These are phyloP conservation scores for Hydrocynus forskahlii DNA, from an alignment of 2,797 vertebrate genomes.

Conservation along the genomic window DNA sequence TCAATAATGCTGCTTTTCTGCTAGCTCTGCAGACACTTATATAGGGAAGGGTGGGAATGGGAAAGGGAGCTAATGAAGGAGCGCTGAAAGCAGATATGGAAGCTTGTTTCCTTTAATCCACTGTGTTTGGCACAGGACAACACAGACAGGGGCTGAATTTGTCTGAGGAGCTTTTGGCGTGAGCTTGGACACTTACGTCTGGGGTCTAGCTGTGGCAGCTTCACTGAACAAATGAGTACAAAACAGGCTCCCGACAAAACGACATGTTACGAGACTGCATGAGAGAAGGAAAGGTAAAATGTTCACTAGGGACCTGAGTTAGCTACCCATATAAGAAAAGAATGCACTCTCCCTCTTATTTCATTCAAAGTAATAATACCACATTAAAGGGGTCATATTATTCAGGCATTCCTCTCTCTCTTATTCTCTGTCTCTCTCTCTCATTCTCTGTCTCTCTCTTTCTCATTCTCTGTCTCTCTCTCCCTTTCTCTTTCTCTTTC, in stretches of 20 bases:
- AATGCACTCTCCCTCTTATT: slow-evolving; percentile 1
- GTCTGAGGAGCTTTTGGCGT: slow-evolving; percentile 50
- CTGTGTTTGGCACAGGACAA: slow-evolving; percentile 47
- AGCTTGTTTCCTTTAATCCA: slow-evolving; percentile 48
- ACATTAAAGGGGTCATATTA: slow-evolving; percentile 30
- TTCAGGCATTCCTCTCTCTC: neutral
- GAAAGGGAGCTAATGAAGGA: slow-evolving; percentile 7
- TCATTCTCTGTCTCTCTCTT: no score
- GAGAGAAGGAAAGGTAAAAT: slow-evolving; percentile 13
- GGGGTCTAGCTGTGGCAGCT: slow-evolving; percentile 12
- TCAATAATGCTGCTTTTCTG: slow-evolving; percentile 35
- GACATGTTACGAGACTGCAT: slow-evolving; percentile 39
- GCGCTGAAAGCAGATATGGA: slow-evolving; percentile 30
- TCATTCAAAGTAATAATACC: slow-evolving; percentile 36
- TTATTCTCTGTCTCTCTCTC: no score
- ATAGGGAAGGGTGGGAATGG: neutral
- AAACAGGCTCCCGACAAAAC: slow-evolving; percentile 46
- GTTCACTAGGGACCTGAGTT: neutral
- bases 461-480: no score
- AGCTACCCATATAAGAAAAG: slow-evolving; percentile 1
- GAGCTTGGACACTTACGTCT: slow-evolving; percentile 52
- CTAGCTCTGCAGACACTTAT: slow-evolving; percentile 38
- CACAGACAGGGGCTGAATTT: slow-evolving; percentile 46
- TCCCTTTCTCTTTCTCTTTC: no score
- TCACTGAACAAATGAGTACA: slow-evolving; percentile 54